These are phyloP conservation scores for Myiothlypis chrysogaster DNA, from an alignment of 2,797 vertebrate genomes.

Conservation along the genomic window DNA sequence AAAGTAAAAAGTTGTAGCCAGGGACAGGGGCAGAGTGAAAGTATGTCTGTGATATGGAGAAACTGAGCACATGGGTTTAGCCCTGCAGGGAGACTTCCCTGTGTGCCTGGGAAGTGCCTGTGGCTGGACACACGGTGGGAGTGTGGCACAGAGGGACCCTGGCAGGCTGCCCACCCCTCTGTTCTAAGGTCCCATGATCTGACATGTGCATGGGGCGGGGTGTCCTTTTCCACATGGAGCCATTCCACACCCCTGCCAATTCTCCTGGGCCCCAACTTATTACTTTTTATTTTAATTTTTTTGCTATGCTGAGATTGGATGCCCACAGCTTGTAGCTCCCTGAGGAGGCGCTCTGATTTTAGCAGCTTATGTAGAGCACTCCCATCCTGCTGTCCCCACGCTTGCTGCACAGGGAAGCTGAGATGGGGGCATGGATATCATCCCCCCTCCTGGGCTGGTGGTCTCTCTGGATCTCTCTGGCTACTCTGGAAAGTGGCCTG, in stretches of 20 bases:
- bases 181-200: neutral
- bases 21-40: neutral
- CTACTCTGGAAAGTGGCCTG: neutral
- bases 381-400: neutral
- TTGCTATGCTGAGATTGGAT: neutral
- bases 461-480: neutral
- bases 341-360: constrained; percentile 23
- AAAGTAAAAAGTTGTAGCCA: neutral
- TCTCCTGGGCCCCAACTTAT: neutral
- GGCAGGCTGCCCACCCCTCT: neutral
- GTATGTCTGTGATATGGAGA: neutral
- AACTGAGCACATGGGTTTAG: neutral
- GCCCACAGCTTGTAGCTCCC: constrained; percentile 29
- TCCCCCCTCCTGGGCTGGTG: neutral
- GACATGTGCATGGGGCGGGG: rapidly evolving
- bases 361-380: constrained; percentile 23
- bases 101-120: neutral
- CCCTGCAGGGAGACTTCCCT: neutral
- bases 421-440: neutral
- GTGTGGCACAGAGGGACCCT: neutral
- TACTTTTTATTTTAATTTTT: neutral
- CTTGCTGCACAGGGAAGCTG: neutral
- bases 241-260: neutral
- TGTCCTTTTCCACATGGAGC: neutral
- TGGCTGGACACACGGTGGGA: rapidly evolving